Conservation (phyloP, 2,797 vertebrate genomes). For the Tenualosa thibaudeaui region DNA sequence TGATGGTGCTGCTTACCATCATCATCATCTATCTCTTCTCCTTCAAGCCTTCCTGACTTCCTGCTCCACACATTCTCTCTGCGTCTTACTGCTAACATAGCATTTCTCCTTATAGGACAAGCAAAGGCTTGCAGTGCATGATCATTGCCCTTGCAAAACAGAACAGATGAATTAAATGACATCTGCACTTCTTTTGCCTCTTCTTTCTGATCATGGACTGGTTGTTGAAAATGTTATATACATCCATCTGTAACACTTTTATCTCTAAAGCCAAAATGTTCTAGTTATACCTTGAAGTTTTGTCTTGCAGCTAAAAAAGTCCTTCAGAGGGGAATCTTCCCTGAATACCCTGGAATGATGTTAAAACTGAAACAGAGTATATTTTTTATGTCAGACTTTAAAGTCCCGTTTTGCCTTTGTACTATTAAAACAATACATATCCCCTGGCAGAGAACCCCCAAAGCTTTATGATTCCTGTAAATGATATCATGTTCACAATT, state of each 20-base stretch:
- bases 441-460: background rate
- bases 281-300: background rate
- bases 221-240: background rate
- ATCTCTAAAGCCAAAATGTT: background rate
- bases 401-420: background rate
- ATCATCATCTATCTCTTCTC: constrained; percentile 58
- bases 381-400: background rate
- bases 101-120: background rate
- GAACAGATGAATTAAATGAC: background rate
- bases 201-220: background rate
- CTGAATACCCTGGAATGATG: background rate
- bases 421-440: background rate
- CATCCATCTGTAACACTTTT: background rate
- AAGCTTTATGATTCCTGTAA: background rate
- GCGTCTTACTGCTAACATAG: background rate
- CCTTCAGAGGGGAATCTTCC: background rate
- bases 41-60: background rate
- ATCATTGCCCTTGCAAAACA: background rate
- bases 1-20: constrained; percentile 59
- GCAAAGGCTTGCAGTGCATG: background rate
- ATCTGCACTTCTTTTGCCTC: background rate
- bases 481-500: background rate
- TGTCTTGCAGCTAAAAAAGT: background rate
- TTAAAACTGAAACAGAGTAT: background rate
- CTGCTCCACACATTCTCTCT: background rate